Evolutionary conservation across 2,888 invertebrate species (phyloP).

Genomic region (Tinea semifulvella): DNA sequence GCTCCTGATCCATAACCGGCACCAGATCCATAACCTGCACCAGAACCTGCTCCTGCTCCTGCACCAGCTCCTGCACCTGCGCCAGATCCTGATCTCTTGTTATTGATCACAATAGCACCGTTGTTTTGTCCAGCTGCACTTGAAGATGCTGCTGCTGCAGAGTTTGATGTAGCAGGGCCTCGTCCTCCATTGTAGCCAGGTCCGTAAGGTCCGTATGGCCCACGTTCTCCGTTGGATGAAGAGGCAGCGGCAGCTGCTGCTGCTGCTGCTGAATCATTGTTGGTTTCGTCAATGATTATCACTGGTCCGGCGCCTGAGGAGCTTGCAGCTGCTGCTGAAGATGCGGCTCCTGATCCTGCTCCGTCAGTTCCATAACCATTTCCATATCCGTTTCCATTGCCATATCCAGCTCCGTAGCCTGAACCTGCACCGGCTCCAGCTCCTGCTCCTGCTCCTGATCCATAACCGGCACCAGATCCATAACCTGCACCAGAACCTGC

Average conservation of each 20-base stretch:
- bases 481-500: neutral
- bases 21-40: neutral
- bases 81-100: neutral
- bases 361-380: neutral
- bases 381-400: neutral
- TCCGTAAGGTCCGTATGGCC: neutral
- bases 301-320: neutral
- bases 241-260: constrained; percentile 7
- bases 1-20: neutral
- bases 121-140: neutral
- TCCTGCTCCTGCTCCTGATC: neutral
- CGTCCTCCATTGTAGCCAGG: neutral
- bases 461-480: neutral
- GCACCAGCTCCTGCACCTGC: constrained; percentile 10
- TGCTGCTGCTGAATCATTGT: neutral
- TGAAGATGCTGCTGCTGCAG: neutral
- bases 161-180: constrained; percentile 2
- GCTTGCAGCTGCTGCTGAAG: neutral
- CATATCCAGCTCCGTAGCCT: constrained; percentile 1
- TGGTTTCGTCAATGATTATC: neutral
- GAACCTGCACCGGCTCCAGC: neutral
- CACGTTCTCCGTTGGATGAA: neutral
- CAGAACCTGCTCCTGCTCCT: neutral
- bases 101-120: neutral
- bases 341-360: neutral